A percentile compares a stretch with the other conserved stretches of the same genome.
Evolutionary conservation across 2,888 invertebrate species (phyloP).

Genomic region (Lottia gigantea): DNA sequence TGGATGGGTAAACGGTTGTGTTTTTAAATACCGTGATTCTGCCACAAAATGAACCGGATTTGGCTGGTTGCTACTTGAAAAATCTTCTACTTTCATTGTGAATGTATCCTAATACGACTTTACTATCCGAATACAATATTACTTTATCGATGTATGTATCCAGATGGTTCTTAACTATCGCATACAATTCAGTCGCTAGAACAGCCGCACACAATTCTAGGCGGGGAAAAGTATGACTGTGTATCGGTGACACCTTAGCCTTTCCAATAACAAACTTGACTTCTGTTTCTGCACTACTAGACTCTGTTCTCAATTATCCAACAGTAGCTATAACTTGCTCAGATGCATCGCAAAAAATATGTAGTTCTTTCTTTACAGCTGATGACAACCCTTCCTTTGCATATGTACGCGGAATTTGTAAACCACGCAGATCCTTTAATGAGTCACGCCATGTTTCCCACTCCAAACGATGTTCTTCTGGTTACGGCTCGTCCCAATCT

Average conservation of each 20-base stretch:
- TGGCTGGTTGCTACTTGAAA: no score
- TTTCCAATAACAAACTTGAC: conserved; percentile 23
- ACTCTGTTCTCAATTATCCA: conserved; percentile 18
- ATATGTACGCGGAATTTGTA: no score
- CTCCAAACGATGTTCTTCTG: no score
- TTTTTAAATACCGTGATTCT: conserved; percentile 14
- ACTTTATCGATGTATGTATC: background rate
- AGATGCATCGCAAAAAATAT: conserved; percentile 31
- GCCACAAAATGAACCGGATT: background rate
- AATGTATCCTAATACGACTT: background rate
- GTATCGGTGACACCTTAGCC: conserved; percentile 21
- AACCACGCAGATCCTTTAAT: no score
- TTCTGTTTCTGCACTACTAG: background rate
- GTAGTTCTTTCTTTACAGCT: no score
- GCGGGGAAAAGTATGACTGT: conserved; percentile 27
- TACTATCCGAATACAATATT: background rate
- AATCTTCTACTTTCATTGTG: conserved; percentile 8
- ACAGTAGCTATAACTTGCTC: conserved; percentile 26
- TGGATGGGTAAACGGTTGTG: no score
- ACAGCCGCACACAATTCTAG: conserved; percentile 29
- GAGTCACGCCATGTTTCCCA: no score
- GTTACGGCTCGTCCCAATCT: no score
- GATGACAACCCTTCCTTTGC: no score
- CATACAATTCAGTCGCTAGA: conserved; percentile 17
- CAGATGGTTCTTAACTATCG: conserved; percentile 13